phyloP scores from a whole-genome alignment of 1,140 invertebrate genomes.

The Cotesia chilonis region DNA sequence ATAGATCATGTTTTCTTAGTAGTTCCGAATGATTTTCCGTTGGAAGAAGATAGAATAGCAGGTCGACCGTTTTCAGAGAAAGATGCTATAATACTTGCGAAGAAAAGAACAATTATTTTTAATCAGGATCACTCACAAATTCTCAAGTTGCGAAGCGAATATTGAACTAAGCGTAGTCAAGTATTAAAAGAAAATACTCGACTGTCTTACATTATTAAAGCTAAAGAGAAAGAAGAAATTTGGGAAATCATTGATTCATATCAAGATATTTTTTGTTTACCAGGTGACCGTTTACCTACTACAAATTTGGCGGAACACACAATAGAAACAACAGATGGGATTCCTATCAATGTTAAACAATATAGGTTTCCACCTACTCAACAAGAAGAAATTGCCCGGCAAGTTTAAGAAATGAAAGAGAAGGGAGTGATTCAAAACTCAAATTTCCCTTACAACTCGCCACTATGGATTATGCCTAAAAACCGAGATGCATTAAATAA shows the following conservation, averaged over 20 bases:
- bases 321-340: constrained; percentile 28
- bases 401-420: constrained; percentile 32
- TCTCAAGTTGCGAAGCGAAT: background rate
- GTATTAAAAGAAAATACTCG: background rate
- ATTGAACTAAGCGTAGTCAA: background rate
- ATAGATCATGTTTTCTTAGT: constrained; percentile 17
- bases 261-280: too few relatives aligned
- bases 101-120: constrained; percentile 20
- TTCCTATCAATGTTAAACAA: constrained; percentile 31
- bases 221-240: constrained; percentile 1
- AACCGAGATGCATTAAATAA: too few relatives aligned
- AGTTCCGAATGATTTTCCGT: constrained; percentile 11
- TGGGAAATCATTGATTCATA: constrained; percentile 36
- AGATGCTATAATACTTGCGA: constrained; percentile 20
- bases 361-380: constrained; percentile 29
- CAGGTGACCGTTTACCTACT: constrained; percentile 23
- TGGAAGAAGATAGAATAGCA: constrained; percentile 17
- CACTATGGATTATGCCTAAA: background rate
- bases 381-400: constrained; percentile 30
- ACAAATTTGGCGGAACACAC: constrained; percentile 24
- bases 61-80: constrained; percentile 21
- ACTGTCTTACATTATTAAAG: background rate
- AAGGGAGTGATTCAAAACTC: constrained; percentile 28
- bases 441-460: constrained; percentile 29
- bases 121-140: constrained; percentile 12